Evolutionary conservation across 2,113 vertebrate species (phyloP).

Genomic region (Columba livia): DNA sequence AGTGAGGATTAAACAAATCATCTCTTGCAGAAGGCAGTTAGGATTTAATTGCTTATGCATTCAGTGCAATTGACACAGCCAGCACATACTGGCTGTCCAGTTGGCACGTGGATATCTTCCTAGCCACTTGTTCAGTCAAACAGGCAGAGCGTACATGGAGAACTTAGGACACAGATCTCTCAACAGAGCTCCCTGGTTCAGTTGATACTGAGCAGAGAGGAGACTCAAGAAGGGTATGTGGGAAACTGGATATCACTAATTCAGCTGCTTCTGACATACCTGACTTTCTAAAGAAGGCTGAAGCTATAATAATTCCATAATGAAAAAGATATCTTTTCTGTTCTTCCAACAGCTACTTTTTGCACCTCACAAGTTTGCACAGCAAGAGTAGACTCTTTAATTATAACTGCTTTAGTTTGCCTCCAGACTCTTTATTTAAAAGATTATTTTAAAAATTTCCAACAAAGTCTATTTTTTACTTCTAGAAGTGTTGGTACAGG

Average conservation of each 20-base stretch:
- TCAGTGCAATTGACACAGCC: background rate
- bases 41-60: background rate
- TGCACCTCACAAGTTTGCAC: background rate
- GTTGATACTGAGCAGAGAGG: background rate
- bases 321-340: background rate
- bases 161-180: background rate
- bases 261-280: background rate
- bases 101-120: background rate
- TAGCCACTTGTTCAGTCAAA: background rate
- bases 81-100: background rate
- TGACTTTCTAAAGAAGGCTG: background rate
- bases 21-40: background rate
- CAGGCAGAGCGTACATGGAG: background rate
- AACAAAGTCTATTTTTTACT: background rate
- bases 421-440: background rate
- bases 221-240: background rate
- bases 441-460: background rate
- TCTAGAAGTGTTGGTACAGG: background rate
- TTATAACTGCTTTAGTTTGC: background rate
- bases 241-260: background rate
- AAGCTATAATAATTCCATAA: background rate
- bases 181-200: background rate
- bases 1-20: background rate
- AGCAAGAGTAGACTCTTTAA: background rate
- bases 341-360: background rate